Evolutionary conservation across 2,113 vertebrate species (phyloP), one percentile per base, ranked within the genome.

Genomic region (Periophthalmodon schlosseri): DNA sequence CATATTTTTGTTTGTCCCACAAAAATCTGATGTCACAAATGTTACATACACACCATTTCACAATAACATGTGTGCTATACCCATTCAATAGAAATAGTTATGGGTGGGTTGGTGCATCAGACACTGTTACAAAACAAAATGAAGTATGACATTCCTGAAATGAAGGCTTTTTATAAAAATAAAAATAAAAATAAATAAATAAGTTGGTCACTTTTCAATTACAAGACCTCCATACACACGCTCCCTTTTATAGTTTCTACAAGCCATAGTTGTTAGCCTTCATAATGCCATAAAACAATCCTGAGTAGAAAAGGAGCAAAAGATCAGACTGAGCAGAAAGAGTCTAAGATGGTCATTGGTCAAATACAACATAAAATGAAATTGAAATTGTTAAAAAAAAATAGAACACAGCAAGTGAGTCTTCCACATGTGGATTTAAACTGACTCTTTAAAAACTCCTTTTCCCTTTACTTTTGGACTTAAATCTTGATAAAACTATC

Each of bases 401-500:
- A 44, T 44, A 44, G 87, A 85, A 84, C 13, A 34, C 58, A 34
- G 15, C 23, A 23, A 63, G 4, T 63, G 28, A 63, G 12, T 34
- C 13, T 63, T 63, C 23, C 60, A 16, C 15, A 34, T 24, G 13
- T 5, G 12, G 39, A 10, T 63, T 16, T 33, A 61, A 61, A 33
- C 24, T 33, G 58, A 23, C 28, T 14, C 58, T 61, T 61, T 61
- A 39, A 64, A 13, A 20, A 20, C 61, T 64, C 33, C 16, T n/a
- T 65, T 44, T 63, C 28, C 14, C 60, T 33, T 63, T 3, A 34
- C 28, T 39, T 81, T 76, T 73, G 68, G 87, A 60, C 12, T 60
- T 60, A 15, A 82, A 76, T 82, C 83, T 65, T 54, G 76, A 56
- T 77, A 79, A 65, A 87, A 81, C 86, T 85, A 89, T 86, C 88